These are phyloP conservation scores for Falco novaeseelandiae DNA, from an alignment of 2,797 vertebrate genomes.

Conservation along the genomic window DNA sequence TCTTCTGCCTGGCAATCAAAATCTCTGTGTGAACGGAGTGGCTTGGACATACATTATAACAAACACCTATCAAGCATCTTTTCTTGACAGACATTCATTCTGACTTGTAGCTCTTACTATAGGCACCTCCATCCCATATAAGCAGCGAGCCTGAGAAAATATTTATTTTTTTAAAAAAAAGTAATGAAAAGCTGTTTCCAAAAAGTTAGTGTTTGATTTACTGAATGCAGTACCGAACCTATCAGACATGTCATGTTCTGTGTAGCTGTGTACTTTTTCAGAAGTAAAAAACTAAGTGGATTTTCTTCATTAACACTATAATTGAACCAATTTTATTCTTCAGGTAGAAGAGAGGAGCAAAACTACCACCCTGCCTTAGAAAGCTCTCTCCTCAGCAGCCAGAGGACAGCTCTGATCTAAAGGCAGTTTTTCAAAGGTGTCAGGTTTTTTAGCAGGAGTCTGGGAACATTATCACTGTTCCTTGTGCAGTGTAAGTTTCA, in stretches of 20 bases:
- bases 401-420: not conserved
- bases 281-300: not conserved
- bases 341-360: not conserved
- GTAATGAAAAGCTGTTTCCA: not conserved
- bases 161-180: not conserved
- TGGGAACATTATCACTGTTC: not conserved
- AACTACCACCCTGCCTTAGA: not conserved
- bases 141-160: not conserved
- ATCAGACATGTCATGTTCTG: not conserved
- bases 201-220: not conserved
- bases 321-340: not conserved
- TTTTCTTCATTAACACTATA: not conserved
- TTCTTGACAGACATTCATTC: not conserved
- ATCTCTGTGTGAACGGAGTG: not conserved
- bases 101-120: not conserved
- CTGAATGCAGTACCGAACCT: not conserved
- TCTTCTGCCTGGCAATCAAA: not conserved
- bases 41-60: not conserved
- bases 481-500: rapidly evolving
- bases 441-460: not conserved
- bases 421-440: not conserved
- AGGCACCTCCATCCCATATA: not conserved
- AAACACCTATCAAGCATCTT: not conserved
- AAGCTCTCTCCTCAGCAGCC: not conserved
- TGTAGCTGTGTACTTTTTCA: not conserved